A percentile compares a stretch with the other conserved stretches of the same genome.
Conservation (phyloP, 2,797 vertebrate species). For the Vipera latastei region DNA sequence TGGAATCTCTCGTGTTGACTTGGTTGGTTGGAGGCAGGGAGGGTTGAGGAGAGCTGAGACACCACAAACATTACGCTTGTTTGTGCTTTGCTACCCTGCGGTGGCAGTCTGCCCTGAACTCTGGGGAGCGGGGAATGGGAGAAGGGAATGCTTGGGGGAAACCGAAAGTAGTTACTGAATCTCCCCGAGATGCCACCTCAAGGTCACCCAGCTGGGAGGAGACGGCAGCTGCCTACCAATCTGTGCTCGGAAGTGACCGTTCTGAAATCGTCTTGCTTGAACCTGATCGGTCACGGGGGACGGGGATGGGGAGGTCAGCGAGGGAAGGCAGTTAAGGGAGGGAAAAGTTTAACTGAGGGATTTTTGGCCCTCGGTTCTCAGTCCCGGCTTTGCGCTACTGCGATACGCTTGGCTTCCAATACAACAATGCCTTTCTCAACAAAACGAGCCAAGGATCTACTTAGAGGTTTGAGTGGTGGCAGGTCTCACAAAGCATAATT, state of each 20-base stretch:
- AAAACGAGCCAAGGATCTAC: background rate
- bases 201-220: background rate
- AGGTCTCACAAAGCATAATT: background rate
- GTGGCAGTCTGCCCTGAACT: background rate
- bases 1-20: background rate
- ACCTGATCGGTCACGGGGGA: background rate
- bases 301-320: background rate
- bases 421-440: background rate
- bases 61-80: background rate
- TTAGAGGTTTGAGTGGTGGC: background rate
- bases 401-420: background rate
- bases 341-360: background rate
- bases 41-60: background rate
- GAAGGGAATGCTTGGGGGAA: background rate
- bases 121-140: background rate
- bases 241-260: background rate
- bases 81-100: background rate
- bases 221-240: background rate
- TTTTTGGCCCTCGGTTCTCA: background rate
- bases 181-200: background rate
- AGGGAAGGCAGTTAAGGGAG: background rate
- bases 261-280: background rate
- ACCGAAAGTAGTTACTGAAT: background rate
- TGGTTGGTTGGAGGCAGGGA: background rate
- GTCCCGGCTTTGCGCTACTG: background rate